Evolutionary conservation across 35 echinoderm and acorn worm species (phyloP).

Genomic region (Heliocidaris erythrogramma): DNA sequence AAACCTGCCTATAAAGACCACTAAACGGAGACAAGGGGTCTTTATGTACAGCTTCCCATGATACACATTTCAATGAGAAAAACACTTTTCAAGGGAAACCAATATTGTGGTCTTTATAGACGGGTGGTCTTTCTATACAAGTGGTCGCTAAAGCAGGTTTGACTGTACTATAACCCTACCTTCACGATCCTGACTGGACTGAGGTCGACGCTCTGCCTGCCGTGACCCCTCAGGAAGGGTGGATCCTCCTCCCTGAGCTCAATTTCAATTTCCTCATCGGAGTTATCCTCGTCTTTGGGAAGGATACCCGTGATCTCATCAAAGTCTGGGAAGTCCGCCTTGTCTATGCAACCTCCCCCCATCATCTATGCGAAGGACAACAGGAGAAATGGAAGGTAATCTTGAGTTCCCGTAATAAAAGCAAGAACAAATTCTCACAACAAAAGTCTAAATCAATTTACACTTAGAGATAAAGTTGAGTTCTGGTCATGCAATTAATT

Average conservation of each 20-base stretch:
- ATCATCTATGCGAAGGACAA: slow-evolving; percentile 72
- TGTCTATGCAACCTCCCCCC: slow-evolving; percentile 89
- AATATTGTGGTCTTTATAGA: too few relatives aligned
- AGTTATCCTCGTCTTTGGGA: slow-evolving; percentile 90
- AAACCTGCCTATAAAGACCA: too few relatives aligned
- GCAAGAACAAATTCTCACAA: too few relatives aligned
- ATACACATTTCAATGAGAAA: too few relatives aligned
- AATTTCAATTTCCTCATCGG: slow-evolving; percentile 97
- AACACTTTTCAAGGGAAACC: too few relatives aligned
- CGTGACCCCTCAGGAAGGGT: slow-evolving; percentile 93
- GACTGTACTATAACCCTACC: slow-evolving; percentile 34
- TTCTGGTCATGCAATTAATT: too few relatives aligned
- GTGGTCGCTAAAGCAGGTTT: too few relatives aligned
- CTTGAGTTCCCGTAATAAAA: neutral
- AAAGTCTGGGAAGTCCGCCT: slow-evolving; percentile 91
- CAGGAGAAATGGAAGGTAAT: neutral
- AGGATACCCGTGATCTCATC: slow-evolving; percentile 92
- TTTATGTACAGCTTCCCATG: too few relatives aligned
- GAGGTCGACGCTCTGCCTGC: slow-evolving; percentile 89
- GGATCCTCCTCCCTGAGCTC: slow-evolving; percentile 94
- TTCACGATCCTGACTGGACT: slow-evolving; percentile 98
- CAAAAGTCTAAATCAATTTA: too few relatives aligned
- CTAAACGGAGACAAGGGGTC: too few relatives aligned
- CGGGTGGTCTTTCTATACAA: too few relatives aligned
- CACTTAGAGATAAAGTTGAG: too few relatives aligned